Conservation (phyloP, 2,888 invertebrate species). For the Spisula solida region DNA sequence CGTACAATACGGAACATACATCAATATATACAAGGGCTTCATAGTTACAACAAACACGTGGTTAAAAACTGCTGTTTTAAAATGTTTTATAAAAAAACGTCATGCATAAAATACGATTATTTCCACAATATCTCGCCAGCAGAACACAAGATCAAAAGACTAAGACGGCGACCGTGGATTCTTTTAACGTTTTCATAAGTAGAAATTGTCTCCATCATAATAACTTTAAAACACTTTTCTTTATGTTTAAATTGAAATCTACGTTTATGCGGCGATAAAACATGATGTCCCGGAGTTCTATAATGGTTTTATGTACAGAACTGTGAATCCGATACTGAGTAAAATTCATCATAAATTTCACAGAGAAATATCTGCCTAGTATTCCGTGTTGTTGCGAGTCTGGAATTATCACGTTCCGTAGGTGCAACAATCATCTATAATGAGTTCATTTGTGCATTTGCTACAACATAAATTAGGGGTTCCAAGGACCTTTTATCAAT, state of each 20-base stretch:
- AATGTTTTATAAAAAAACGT: slow-evolving; percentile 24
- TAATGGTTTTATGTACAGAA: slow-evolving; percentile 29
- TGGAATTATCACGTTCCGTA: not conserved
- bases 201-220: slow-evolving; percentile 43
- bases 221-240: slow-evolving; percentile 44
- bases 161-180: slow-evolving; percentile 15
- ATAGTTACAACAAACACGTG: not conserved
- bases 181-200: slow-evolving; percentile 44
- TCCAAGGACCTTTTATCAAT: too few relatives aligned
- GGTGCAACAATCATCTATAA: too few relatives aligned
- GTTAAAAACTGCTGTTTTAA: slow-evolving; percentile 14
- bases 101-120: not conserved
- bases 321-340: slow-evolving; percentile 20
- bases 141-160: slow-evolving; percentile 37
- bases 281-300: slow-evolving; percentile 29
- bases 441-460: too few relatives aligned
- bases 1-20: not conserved
- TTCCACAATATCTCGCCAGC: slow-evolving; percentile 20
- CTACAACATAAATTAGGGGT: too few relatives aligned
- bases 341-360: slow-evolving; percentile 30
- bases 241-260: slow-evolving; percentile 67
- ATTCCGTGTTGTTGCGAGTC: not conserved
- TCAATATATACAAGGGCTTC: not conserved
- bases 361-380: not conserved
- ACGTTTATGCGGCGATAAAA: slow-evolving; percentile 51